phyloP scores from a whole-genome alignment of 2,888 invertebrate species.

The Trissolcus japonicus region DNA sequence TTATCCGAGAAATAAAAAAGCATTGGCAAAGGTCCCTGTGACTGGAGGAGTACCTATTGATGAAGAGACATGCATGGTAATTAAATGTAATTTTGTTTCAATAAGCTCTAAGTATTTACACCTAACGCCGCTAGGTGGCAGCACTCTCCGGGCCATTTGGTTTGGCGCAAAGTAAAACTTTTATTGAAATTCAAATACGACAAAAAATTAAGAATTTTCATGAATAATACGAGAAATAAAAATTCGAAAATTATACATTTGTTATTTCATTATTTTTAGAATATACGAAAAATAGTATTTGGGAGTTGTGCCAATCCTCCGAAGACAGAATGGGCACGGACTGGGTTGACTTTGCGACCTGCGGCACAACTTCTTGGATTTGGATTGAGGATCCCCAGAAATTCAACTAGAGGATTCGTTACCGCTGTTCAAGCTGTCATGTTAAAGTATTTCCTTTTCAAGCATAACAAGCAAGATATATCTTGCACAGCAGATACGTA shows the following conservation, averaged over 20 bases:
- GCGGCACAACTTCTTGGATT: slow-evolving; percentile 80
- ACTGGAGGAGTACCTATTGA: slow-evolving; percentile 82
- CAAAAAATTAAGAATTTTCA: too few relatives aligned
- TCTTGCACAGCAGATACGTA: slow-evolving; percentile 79
- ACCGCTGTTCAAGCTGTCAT: slow-evolving; percentile 84
- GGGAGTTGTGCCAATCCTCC: slow-evolving; percentile 83
- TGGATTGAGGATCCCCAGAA: slow-evolving; percentile 82
- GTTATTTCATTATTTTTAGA: slow-evolving; percentile 73
- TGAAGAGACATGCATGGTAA: slow-evolving; percentile 81
- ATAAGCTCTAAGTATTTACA: too few relatives aligned
- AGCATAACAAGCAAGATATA: slow-evolving; percentile 74
- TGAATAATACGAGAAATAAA: too few relatives aligned
- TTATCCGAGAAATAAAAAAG: slow-evolving; percentile 79
- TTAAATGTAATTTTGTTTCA: too few relatives aligned
- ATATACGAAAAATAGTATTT: slow-evolving; percentile 81
- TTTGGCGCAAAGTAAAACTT: too few relatives aligned
- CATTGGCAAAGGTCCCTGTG: slow-evolving; percentile 78
- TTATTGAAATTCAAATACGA: too few relatives aligned
- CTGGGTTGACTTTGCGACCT: slow-evolving; percentile 81
- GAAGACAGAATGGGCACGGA: slow-evolving; percentile 84
- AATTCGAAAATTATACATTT: too few relatives aligned
- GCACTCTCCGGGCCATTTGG: too few relatives aligned
- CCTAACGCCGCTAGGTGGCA: too few relatives aligned
- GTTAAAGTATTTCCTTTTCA: slow-evolving; percentile 83
- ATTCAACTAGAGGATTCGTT: slow-evolving; percentile 80